Conservation (phyloP, 2,113 vertebrate species). For the Onychostoma macrolepis region DNA sequence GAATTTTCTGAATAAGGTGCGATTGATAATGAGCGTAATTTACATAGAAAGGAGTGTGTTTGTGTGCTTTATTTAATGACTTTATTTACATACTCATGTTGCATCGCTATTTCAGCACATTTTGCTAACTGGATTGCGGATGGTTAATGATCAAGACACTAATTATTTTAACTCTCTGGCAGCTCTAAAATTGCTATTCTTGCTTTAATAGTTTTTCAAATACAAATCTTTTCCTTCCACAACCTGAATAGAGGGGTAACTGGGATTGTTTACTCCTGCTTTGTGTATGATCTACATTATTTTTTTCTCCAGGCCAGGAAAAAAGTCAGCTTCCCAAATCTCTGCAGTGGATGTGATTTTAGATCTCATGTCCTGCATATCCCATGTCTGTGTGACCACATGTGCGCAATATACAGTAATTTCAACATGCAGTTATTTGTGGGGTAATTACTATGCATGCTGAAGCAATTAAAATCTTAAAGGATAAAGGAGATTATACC, state of each 20-base stretch:
- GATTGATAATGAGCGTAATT: neutral
- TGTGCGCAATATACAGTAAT: neutral
- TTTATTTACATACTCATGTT: slow-evolving; percentile 17
- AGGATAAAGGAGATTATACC: slow-evolving; percentile 7
- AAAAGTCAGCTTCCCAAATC: neutral
- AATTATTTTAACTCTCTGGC: neutral
- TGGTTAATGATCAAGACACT: neutral
- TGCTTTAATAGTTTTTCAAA: neutral
- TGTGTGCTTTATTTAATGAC: neutral
- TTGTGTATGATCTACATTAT: neutral
- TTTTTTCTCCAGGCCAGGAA: neutral
- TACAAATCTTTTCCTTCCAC: neutral
- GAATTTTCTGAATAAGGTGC: neutral
- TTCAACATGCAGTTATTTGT: neutral
- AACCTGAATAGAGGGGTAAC: neutral
- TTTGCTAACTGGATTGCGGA: neutral
- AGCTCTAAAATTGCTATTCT: neutral
- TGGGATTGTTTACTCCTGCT: neutral
- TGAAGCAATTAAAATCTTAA: neutral
- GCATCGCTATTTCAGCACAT: slow-evolving; percentile 1
- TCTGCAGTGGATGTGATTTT: neutral
- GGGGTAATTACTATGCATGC: neutral
- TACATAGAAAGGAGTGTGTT: neutral
- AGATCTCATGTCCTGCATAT: neutral
- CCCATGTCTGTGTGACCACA: neutral